These are phyloP conservation scores for Hyles euphorbiae DNA, from an alignment of 1,140 invertebrate genomes.

Conservation along the genomic window DNA sequence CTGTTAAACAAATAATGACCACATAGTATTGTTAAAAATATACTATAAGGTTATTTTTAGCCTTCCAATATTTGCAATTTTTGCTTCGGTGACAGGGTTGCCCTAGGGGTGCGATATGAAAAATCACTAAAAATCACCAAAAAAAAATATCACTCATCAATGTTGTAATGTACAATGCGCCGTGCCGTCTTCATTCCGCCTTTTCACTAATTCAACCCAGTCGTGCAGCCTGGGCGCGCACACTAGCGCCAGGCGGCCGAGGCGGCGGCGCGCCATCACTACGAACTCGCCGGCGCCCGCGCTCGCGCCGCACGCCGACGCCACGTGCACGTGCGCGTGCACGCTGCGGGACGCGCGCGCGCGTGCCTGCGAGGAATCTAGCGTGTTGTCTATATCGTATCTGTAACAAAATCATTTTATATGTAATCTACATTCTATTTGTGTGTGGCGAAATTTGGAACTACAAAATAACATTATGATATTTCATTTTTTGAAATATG, in stretches of 20 bases:
- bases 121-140: too few relatives aligned
- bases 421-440: too few relatives aligned
- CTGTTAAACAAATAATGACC: too few relatives aligned
- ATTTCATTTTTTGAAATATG: neutral
- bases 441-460: too few relatives aligned
- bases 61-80: too few relatives aligned
- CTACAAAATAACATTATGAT: neutral
- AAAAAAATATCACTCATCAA: slow-evolving; percentile 9
- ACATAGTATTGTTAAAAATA: too few relatives aligned
- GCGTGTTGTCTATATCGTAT: slow-evolving; percentile 55
- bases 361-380: slow-evolving; percentile 27
- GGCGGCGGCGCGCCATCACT: slow-evolving; percentile 84
- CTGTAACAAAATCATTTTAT: slow-evolving; percentile 27
- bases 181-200: slow-evolving; percentile 76
- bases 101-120: too few relatives aligned
- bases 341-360: slow-evolving; percentile 23
- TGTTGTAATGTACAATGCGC: slow-evolving; percentile 81
- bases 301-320: slow-evolving; percentile 81
- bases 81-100: too few relatives aligned
- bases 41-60: too few relatives aligned
- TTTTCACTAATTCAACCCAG: slow-evolving; percentile 79
- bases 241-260: slow-evolving; percentile 81
- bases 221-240: slow-evolving; percentile 84
- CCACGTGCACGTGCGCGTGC: slow-evolving; percentile 76
- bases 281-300: slow-evolving; percentile 86